These are phyloP conservation scores for Caenorhabditis sulstoni DNA, from an alignment of 2,888 invertebrate species.

Conservation along the genomic window DNA sequence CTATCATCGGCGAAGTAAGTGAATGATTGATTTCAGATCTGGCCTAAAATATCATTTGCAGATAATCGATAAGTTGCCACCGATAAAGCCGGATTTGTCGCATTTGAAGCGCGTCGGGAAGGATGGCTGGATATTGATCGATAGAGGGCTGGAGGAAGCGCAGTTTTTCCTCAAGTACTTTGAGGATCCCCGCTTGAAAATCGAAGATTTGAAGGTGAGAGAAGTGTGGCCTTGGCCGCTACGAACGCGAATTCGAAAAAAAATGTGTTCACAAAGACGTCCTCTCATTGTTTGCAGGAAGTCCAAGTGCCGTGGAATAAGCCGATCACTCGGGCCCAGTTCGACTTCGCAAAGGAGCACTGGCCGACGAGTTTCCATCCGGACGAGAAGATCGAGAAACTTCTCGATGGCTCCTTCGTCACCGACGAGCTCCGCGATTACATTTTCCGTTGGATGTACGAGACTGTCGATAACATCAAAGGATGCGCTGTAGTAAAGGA, in stretches of 20 bases:
- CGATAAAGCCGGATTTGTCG: slow-evolving; percentile 38
- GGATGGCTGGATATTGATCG: slow-evolving; percentile 47
- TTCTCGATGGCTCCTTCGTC: slow-evolving; percentile 46
- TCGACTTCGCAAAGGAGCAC: slow-evolving; percentile 31
- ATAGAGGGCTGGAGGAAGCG: slow-evolving; percentile 11
- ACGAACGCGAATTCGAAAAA: too few relatives aligned
- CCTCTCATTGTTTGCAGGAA: slow-evolving; percentile 16
- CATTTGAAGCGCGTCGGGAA: slow-evolving; percentile 58
- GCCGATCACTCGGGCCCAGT: slow-evolving; percentile 45
- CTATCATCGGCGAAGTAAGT: slow-evolving; percentile 42
- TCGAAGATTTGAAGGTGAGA: slow-evolving; percentile 26
- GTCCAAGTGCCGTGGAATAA: slow-evolving; percentile 43
- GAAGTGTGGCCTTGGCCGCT: too few relatives aligned
- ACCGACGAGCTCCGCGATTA: slow-evolving; percentile 19
- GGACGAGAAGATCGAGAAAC: slow-evolving; percentile 41
- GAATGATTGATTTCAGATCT: background rate
- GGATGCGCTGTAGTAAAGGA: slow-evolving; percentile 60
- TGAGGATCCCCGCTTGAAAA: background rate
- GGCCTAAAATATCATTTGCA: background rate
- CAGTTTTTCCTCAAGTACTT: slow-evolving; percentile 9
- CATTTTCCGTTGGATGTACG: slow-evolving; percentile 33
- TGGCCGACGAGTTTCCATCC: slow-evolving; percentile 55
- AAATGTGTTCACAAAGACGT: too few relatives aligned
- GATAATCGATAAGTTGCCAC: slow-evolving; percentile 36
- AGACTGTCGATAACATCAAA: slow-evolving; percentile 8